These are phyloP conservation scores for Pyrrhia umbra DNA, from an alignment of 2,888 invertebrate genomes.

Conservation along the genomic window DNA sequence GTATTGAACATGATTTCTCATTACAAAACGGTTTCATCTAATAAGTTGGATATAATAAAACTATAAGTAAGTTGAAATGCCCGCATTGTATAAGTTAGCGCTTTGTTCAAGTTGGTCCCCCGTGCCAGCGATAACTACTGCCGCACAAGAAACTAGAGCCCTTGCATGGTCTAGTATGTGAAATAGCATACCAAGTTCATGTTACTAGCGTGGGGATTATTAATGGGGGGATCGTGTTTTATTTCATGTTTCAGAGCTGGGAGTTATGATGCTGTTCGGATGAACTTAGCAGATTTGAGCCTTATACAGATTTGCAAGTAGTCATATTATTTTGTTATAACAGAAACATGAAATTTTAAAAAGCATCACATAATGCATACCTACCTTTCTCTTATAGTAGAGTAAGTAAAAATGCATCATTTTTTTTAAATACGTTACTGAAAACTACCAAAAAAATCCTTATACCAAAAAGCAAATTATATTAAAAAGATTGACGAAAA, in stretches of 20 bases:
- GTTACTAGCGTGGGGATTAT: slow-evolving; percentile 32
- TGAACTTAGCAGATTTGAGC: background rate
- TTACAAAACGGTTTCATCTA: slow-evolving; percentile 22
- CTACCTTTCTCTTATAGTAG: too few relatives aligned
- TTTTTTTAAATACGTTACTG: too few relatives aligned
- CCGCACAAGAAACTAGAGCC: slow-evolving; percentile 18
- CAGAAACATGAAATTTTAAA: background rate
- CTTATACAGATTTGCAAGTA: background rate
- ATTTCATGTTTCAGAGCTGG: slow-evolving; percentile 1
- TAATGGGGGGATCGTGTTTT: slow-evolving; percentile 45
- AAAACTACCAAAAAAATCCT: too few relatives aligned
- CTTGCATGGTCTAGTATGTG: slow-evolving; percentile 18
- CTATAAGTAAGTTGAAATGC: slow-evolving; percentile 38
- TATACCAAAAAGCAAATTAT: too few relatives aligned
- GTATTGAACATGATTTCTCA: slow-evolving; percentile 17
- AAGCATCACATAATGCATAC: too few relatives aligned
- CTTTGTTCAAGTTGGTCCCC: slow-evolving; percentile 55
- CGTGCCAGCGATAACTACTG: slow-evolving; percentile 37
- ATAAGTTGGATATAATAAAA: slow-evolving; percentile 54
- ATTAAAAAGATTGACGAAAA: too few relatives aligned
- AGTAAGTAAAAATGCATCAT: too few relatives aligned
- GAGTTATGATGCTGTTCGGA: background rate
- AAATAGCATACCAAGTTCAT: slow-evolving; percentile 24
- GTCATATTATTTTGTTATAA: background rate
- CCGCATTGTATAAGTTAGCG: slow-evolving; percentile 55